Evolutionary conservation across 2,113 vertebrate genomes (phyloP), one percentile per base, ranked within the genome.

Genomic region (Triplophysa siluroides): DNA sequence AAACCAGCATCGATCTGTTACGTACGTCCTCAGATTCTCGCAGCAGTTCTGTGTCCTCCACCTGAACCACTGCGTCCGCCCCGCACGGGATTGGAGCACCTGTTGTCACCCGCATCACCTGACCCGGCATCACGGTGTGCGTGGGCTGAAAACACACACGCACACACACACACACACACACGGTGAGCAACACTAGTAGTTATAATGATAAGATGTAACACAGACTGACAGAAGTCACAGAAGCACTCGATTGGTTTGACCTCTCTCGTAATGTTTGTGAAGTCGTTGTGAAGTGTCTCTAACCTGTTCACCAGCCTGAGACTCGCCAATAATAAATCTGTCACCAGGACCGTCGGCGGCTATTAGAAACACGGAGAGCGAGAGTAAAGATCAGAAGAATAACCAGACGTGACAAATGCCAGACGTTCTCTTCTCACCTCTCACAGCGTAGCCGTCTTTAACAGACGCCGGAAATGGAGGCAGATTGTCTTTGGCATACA

Each of bases 401-500:
- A 12, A 45, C 9, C 43, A 12, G 10, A 74, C 9, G 67, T 86
- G 47, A 80, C 45, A 78, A 63, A 78, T 19, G 8, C 4, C 0
- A 26, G 33, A 47, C 56, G 13, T 24, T 13, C 4, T 10, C 8
- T 2, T 58, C 50, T 63, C 69, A 68, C 98, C 98, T 97, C 98
- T 94, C 87, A 99, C 98, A 92, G 98, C 98, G 18, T 99, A 99
- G 82, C 98, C 98, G 1, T 99, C 98, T 92, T 99, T 99, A 85
- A 99, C 97, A 81, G 98, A 99, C 81, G 98, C 98, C 86, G 98
- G 98, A 84, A 99, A 99, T 6, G 98, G 97, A 63, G 98, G 98
- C 86, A 99, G 92, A 91, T 99, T 99, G 92, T 99, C 98, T 96
- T 99, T 99, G 94, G 97, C 97, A 93, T 98, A 98, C 86, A 99